Base-by-base conservation (phyloP, 1,140 invertebrate species). In the Formica exsecta region DNA sequence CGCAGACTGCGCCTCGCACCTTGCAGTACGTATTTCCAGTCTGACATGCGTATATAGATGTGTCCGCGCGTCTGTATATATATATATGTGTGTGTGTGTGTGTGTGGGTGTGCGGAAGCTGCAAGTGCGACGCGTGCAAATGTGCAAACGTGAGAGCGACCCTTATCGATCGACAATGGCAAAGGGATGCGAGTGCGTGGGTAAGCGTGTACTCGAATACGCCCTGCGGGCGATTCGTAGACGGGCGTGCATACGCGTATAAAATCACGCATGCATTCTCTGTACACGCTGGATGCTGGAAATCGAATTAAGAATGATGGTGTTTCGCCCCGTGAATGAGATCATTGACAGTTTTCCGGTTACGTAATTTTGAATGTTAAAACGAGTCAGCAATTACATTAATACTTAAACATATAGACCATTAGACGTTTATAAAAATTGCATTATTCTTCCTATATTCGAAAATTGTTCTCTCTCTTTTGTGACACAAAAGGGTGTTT, bases 1-100 rank as follows among this genome's bases (percentile, higher is more conserved):
- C 88, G 81, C 74, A 86, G 84, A 64, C 79, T 83, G 61, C 57
- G 54, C 80, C 76, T 86, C 76, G 44, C 74, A 71, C 68, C 48
- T 77, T 57, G 70, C 32, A 59, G 25, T 73, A 54, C 73, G 16
- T 61, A 68, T 68, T 54, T 22, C 38, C 54, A 64, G 38, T 41
- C 44, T 62, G 68, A 83, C 22, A 36, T 44, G 2, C 6, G 7
- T 32, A 36, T 29, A 19, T 22, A 48, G 11, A 85, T 51, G 5
- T 19, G 22, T 11, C 0, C 7, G 41, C 11, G 19, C 61, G 68
- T 44, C 59, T 41, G 19, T 25, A 32, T 54, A 41, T 81, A 32
- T 38, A 44, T 64, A 7, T 65, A 32, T 59, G n/a, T 22, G 0
- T n/a, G 0, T 59, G 5, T n/a, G 2, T n/a, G 7, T 3, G 11